phyloP scores from a whole-genome alignment of 2,888 invertebrate species.

The Lamellibrachia columna region DNA sequence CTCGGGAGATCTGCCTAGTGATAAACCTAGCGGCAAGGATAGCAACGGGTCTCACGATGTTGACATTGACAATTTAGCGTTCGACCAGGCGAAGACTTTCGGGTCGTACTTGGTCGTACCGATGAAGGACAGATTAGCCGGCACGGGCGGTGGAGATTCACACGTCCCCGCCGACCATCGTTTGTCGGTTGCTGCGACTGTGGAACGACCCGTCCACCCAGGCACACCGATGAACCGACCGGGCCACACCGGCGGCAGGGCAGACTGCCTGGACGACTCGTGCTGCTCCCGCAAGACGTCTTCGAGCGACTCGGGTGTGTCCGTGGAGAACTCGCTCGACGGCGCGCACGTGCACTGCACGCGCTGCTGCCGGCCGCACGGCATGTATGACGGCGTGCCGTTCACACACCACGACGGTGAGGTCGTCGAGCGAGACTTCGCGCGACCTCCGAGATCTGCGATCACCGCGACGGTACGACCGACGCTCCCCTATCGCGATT shows the following conservation, averaged over 20 bases:
- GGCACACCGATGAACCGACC: background rate
- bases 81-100: slow-evolving; percentile 24
- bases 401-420: slow-evolving; percentile 9
- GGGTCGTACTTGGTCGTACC: slow-evolving; percentile 21
- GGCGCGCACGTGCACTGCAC: slow-evolving; percentile 4
- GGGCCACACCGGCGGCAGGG: too few relatives aligned
- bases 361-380: background rate
- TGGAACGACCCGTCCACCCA: background rate
- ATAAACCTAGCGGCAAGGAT: background rate
- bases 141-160: background rate
- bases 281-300: background rate
- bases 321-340: background rate
- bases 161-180: background rate
- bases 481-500: background rate
- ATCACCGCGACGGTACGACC: background rate
- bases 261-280: background rate
- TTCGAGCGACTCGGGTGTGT: background rate
- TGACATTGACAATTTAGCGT: slow-evolving; percentile 19
- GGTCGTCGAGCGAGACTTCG: background rate
- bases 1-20: background rate
- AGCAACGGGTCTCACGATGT: background rate
- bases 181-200: background rate
- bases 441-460: background rate
- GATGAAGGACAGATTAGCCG: background rate
- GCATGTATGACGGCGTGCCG: background rate